Conservation (phyloP, 2,797 vertebrate species). For the Odontamblyopus rebecca region DNA sequence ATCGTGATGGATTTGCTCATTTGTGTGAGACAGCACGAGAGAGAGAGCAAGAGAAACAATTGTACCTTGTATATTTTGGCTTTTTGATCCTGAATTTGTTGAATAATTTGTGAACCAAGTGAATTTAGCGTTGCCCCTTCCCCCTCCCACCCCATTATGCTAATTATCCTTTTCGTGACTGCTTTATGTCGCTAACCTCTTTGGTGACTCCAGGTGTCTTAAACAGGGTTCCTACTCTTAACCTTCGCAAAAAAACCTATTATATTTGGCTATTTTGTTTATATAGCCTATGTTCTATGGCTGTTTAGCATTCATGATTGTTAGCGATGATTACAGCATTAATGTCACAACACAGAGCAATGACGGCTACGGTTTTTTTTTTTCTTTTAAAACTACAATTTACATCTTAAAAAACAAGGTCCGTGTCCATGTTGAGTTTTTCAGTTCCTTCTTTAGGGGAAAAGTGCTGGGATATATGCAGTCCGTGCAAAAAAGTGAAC, state of each 20-base stretch:
- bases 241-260: background rate
- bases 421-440: constrained; percentile 11
- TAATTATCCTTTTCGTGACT: constrained; percentile 19
- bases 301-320: constrained; percentile 23
- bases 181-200: constrained; percentile 47
- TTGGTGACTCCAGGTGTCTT: constrained; percentile 56
- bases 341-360: constrained; percentile 39
- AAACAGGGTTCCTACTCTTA: constrained; percentile 61
- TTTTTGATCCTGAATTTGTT: constrained; percentile 25
- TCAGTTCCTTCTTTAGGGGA: constrained; percentile 5
- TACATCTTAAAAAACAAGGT: constrained; percentile 7
- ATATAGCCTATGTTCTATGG: constrained; percentile 16
- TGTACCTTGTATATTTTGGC: background rate
- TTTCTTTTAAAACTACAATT: constrained; percentile 14
- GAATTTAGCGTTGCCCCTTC: background rate
- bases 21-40: background rate
- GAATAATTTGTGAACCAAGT: constrained; percentile 44
- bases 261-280: constrained; percentile 8
- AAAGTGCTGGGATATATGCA: constrained; percentile 12
- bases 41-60: background rate
- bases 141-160: background rate
- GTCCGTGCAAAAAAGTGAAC: constrained; percentile 8
- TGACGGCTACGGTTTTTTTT: constrained; percentile 22
- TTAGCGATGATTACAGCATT: constrained; percentile 28
- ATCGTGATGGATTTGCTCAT: background rate